Base-by-base conservation (phyloP, 1,140 invertebrate species). In the Aporrectodea caliginosa region DNA sequence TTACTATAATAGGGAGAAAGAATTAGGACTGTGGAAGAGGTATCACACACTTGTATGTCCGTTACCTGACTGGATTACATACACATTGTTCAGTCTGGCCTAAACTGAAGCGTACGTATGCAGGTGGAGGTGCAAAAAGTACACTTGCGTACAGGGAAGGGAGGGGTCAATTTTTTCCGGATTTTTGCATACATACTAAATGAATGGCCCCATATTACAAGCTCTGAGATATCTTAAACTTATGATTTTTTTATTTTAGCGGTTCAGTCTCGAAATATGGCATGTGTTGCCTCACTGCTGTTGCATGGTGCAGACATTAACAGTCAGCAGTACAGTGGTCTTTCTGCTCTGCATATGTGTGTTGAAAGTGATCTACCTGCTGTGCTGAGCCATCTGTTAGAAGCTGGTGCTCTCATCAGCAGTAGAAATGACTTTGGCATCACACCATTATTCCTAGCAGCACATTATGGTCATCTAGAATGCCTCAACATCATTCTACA, bases 391-490 rank as follows among this genome's bases (percentile, higher is more conserved):
- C 80, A 77, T 43, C 78, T 89, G 14, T 43, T 89, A n/a, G 77
- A 83, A 29, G 78, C 84, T 76, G 85, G 84, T 30, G 86, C 87
- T 16, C 72, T 82, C 31, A 77, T 88, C n/a, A 83, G 85, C 76
- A 69, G 84, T 29, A 81, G 75, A 70, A 85, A 87, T 76, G 87
- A 88, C 73, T 84, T 85, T 72, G 81, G 85, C 27, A 80, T 88
- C 12, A 87, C 85, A 30, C 85, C 88, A n/a, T 74, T 89, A 2
- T 88, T 89, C 69, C 75, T 85, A 72, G 86, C 88, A 6, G 84
- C 87, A 6, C 85, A 88, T 75, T 83, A 84, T 82, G 87, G 87
- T 22, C 81, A 83, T 69, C 69, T 81, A 43, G 83, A 85, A 29
- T 85, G 84, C 79, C 81, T 88, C 1, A 83, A 83, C 78, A 76